Percentiles rank a stretch among this genome's conserved stretches.
phyloP scores from a whole-genome alignment of 2,888 invertebrate genomes.

The Hypomecis atomaria region DNA sequence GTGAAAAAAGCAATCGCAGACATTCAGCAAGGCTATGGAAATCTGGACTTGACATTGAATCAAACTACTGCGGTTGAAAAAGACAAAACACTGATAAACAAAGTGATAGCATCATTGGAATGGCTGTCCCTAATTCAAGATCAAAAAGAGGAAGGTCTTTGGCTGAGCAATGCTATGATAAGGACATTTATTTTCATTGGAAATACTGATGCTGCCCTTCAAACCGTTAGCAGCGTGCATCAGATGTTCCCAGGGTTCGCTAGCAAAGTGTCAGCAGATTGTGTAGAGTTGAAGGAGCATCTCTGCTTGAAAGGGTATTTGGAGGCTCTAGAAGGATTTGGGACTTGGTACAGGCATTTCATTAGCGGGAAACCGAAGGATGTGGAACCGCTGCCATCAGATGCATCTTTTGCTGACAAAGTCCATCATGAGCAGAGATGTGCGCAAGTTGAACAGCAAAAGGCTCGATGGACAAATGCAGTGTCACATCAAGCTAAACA shows the following conservation, averaged over 20 bases:
- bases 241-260: slow-evolving; percentile 71
- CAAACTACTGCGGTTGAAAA: slow-evolving; percentile 86
- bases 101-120: slow-evolving; percentile 87
- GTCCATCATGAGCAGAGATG: slow-evolving; percentile 94
- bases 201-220: slow-evolving; percentile 92
- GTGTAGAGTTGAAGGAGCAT: slow-evolving; percentile 89
- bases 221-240: slow-evolving; percentile 84
- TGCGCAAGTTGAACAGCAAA: slow-evolving; percentile 91
- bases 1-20: slow-evolving; percentile 88
- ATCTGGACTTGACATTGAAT: slow-evolving; percentile 85
- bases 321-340: slow-evolving; percentile 94
- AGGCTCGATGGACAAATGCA: slow-evolving; percentile 89
- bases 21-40: slow-evolving; percentile 77
- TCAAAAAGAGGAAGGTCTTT: slow-evolving; percentile 92
- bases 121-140: slow-evolving; percentile 93
- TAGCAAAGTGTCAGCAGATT: slow-evolving; percentile 69
- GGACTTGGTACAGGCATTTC: slow-evolving; percentile 94
- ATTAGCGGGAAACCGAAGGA: slow-evolving; percentile 91
- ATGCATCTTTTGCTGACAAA: slow-evolving; percentile 92
- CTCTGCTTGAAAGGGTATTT: slow-evolving; percentile 95
- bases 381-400: slow-evolving; percentile 84
- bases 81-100: slow-evolving; percentile 71
- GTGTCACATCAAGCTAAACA: slow-evolving; percentile 89
- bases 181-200: slow-evolving; percentile 92
- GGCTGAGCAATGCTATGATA: slow-evolving; percentile 95